phyloP scores from a whole-genome alignment of 2,113 vertebrate species.

The Ictidomys tridecemlineatus region DNA sequence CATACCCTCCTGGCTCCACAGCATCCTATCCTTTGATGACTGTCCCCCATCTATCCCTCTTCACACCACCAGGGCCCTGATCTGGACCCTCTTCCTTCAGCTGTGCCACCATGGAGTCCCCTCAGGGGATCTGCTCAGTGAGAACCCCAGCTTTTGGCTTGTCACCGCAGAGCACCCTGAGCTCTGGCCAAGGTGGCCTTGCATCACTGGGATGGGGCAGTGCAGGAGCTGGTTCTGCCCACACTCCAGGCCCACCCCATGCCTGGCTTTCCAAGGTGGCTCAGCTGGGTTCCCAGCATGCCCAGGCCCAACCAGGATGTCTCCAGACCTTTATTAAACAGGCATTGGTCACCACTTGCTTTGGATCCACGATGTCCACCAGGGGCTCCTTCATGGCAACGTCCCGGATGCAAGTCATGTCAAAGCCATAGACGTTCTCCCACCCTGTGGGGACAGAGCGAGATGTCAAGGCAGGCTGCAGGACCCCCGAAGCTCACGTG shows the following conservation, averaged over 20 bases:
- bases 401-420: slow-evolving; percentile 99
- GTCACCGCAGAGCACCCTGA: background rate
- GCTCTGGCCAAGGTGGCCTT: background rate
- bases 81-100: background rate
- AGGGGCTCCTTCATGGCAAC: slow-evolving; percentile 98
- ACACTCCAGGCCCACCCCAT: background rate
- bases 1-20: background rate
- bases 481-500: background rate
- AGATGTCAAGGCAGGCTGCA: slow-evolving; percentile 29
- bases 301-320: background rate
- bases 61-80: background rate
- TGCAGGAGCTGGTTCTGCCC: background rate
- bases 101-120: background rate
- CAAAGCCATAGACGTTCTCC: slow-evolving; percentile 99
- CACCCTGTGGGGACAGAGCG: slow-evolving; percentile 92
- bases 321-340: slow-evolving; percentile 97
- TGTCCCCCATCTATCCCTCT: too few species aligned
- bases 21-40: background rate
- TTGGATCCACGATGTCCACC: slow-evolving; percentile 97
- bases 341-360: slow-evolving; percentile 98
- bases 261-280: background rate
- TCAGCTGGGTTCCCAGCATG: background rate
- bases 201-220: background rate
- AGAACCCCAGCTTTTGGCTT: background rate
- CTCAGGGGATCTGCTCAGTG: background rate